Evolutionary conservation across 2,888 invertebrate species (phyloP), one percentile per base, ranked within the genome.

Genomic region (Idaea dimidiata): DNA sequence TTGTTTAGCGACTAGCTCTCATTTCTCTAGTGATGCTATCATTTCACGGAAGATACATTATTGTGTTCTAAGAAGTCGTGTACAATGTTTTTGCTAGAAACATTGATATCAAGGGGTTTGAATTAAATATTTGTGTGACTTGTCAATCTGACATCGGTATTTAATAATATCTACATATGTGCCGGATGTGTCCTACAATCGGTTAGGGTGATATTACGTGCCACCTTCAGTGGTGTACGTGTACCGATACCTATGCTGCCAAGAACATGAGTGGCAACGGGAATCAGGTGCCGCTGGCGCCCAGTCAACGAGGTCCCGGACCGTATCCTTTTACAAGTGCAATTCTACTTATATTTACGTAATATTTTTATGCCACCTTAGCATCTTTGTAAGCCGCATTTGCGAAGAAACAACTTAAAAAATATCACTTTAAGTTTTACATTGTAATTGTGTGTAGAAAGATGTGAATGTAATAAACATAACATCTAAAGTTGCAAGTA

Each of bases 251-350:
- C 93, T 93, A 92, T 93, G 93, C 93, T 91, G 91, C 90, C 88
- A 88, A 93, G 87, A 90, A 82, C 87, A 94, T 94, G 94, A 94
- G 94, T 90, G 93, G 93, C 87, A 94, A 94, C 91, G 94, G 93
- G 88, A 94, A 94, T 88, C 94, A 93, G 93, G 93, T 93, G 93
- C 94, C 94, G 85, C 85, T 93, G 86, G 94, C 93, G 86, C 93
- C 93, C 82, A 91, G 86, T 92, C 94, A 89, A 83, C 93, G 91
- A 86, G 93, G 88, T 77, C 91, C 90, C 84, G 93, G 88, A 86
- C 82, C 93, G 94, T 94, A 94, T 94, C 94, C 94, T 94, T 94
- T 93, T 72, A 65, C 71, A 71, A 70, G 71, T 78, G 75, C 69
- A 76, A 63, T 76, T 81, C 80, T 74, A 78, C 75, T 81, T 78